Conservation (phyloP, 2,888 invertebrate genomes). For the Bursaphelenchus okinawaensis region DNA sequence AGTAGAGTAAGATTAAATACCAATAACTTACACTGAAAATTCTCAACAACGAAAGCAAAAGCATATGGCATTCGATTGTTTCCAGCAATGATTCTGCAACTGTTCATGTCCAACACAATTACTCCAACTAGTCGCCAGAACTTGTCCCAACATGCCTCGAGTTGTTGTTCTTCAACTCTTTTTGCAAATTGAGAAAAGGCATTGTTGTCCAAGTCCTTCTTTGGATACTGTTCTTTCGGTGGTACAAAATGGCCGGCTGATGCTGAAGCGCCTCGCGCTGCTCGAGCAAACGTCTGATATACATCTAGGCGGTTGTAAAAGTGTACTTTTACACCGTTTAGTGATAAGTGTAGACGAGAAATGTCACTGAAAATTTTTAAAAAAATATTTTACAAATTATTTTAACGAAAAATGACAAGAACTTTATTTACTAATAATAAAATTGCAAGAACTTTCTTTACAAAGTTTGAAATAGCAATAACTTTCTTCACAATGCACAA, state of each 20-base stretch:
- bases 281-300: slow-evolving; percentile 33
- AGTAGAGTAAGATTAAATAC: slow-evolving; percentile 91
- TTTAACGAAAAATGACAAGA: neutral
- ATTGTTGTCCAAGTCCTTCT: neutral
- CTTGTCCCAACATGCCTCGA: slow-evolving; percentile 39
- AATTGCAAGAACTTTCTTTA: no score
- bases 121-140: slow-evolving; percentile 47
- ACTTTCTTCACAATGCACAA: no score
- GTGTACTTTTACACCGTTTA: slow-evolving; percentile 90
- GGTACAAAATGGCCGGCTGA: slow-evolving; percentile 8
- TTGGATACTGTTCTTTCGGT: neutral
- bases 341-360: slow-evolving; percentile 58
- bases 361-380: slow-evolving; percentile 66
- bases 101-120: slow-evolving; percentile 71
- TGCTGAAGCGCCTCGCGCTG: slow-evolving; percentile 13
- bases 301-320: slow-evolving; percentile 74
- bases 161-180: slow-evolving; percentile 14
- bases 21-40: slow-evolving; percentile 83
- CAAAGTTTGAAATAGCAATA: no score
- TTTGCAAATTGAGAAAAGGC: slow-evolving; percentile 4
- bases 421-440: no score
- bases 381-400: neutral
- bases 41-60: slow-evolving; percentile 78
- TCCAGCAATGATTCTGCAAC: slow-evolving; percentile 86
- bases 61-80: slow-evolving; percentile 89